These are phyloP conservation scores for Tenualosa ilisha DNA, from an alignment of 2,797 vertebrate genomes.

Conservation along the genomic window DNA sequence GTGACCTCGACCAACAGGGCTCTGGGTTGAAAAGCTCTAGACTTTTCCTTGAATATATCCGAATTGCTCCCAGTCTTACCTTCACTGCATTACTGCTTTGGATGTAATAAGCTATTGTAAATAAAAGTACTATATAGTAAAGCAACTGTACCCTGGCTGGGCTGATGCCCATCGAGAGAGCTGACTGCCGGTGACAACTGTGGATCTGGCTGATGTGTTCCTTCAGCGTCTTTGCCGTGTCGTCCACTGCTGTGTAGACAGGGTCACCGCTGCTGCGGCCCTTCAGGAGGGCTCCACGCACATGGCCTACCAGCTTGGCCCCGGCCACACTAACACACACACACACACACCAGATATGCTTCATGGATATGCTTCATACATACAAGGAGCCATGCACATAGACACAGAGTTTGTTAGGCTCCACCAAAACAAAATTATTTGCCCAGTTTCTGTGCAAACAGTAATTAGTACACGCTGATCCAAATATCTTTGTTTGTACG, in stretches of 20 bases:
- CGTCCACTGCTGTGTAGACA: slow-evolving; percentile 75
- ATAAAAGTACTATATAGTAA: not conserved
- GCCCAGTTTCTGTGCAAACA: not conserved
- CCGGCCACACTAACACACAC: slow-evolving; percentile 71
- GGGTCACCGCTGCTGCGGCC: slow-evolving; percentile 78
- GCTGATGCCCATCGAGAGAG: slow-evolving; percentile 75
- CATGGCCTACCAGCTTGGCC: slow-evolving; percentile 77
- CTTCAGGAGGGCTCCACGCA: slow-evolving; percentile 86
- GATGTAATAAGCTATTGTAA: no score
- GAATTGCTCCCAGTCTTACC: no score
- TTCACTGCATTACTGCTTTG: no score
- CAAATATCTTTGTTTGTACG: not conserved
- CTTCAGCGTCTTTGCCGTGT: slow-evolving; percentile 79
- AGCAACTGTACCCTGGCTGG: slow-evolving; percentile 85
- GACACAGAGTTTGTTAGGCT: no score
- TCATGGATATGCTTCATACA: not conserved
- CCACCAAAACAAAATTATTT: not conserved
- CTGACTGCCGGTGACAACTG: not conserved
- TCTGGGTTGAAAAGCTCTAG: no score
- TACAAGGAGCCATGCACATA: not conserved
- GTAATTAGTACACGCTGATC: not conserved
- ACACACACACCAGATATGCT: not conserved
- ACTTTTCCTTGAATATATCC: no score
- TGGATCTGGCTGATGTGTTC: slow-evolving; percentile 56
- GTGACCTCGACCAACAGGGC: no score